Conservation (phyloP, 2,888 invertebrate genomes). For the Acleris sparsana region DNA sequence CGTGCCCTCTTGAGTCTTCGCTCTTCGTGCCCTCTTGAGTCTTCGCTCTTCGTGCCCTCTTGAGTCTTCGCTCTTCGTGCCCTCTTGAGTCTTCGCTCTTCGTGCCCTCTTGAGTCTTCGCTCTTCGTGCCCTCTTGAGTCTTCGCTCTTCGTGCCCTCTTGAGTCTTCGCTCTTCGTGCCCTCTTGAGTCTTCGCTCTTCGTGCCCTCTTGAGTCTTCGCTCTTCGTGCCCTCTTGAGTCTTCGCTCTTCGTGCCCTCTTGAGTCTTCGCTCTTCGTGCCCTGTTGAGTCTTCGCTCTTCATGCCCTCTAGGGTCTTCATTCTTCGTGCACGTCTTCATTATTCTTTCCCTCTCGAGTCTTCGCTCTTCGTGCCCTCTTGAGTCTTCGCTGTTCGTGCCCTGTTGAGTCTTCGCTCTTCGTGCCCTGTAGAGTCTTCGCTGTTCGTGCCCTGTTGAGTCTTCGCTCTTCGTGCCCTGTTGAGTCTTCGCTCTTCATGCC, state of each 20-base stretch:
- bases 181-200: constrained; percentile 17
- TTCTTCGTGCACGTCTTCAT: too few relatives aligned
- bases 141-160: constrained; percentile 32
- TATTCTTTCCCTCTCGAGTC: too few relatives aligned
- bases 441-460: too few relatives aligned
- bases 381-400: too few relatives aligned
- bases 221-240: constrained; percentile 21
- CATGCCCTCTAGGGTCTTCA: too few relatives aligned
- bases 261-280: background rate
- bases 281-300: too few relatives aligned
- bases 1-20: constrained; percentile 35
- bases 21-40: constrained; percentile 17
- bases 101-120: constrained; percentile 7
- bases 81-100: constrained; percentile 36
- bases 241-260: constrained; percentile 5
- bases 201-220: constrained; percentile 25
- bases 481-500: too few relatives aligned
- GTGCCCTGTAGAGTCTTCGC: too few relatives aligned
- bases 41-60: constrained; percentile 26
- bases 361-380: too few relatives aligned
- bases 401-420: too few relatives aligned
- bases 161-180: constrained; percentile 12
- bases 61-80: constrained; percentile 30
- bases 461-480: too few relatives aligned
- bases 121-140: constrained; percentile 16